A percentile compares a stretch with the other conserved stretches of the same genome.
Conservation (phyloP, 1,140 invertebrate genomes). For the Procambarus virginalis region DNA sequence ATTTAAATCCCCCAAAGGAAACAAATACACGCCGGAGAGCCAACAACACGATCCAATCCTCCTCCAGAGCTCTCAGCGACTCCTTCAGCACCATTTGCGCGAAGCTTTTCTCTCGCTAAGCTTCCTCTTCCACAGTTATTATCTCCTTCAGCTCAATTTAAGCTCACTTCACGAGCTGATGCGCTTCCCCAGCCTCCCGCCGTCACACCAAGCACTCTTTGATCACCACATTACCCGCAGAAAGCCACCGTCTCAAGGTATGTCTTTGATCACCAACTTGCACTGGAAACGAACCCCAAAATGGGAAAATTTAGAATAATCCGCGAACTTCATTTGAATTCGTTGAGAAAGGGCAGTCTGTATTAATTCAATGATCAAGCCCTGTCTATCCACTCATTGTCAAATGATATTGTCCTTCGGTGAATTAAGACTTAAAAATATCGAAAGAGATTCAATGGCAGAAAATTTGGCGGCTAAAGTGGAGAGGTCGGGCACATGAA, state of each 20-base stretch:
- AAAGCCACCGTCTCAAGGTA: neutral
- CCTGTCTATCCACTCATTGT: too few relatives aligned
- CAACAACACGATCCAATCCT: slow-evolving; percentile 19
- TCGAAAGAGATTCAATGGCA: too few relatives aligned
- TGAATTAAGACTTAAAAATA: too few relatives aligned
- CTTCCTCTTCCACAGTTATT: slow-evolving; percentile 21
- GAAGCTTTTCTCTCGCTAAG: slow-evolving; percentile 16
- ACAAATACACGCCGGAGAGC: neutral
- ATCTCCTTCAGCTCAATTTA: slow-evolving; percentile 37
- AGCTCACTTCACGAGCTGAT: slow-evolving; percentile 11
- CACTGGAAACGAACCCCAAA: too few relatives aligned
- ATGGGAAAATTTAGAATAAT: too few relatives aligned
- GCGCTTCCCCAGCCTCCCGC: neutral
- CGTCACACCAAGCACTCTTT: neutral
- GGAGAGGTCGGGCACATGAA: neutral
- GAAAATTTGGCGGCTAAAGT: too few relatives aligned
- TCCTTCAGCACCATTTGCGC: neutral
- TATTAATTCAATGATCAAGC: too few relatives aligned
- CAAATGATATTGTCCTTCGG: too few relatives aligned
- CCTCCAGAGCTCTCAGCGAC: neutral
- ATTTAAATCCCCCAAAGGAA: neutral
- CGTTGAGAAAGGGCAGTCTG: too few relatives aligned
- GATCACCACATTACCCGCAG: neutral
- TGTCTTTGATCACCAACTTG: neutral
- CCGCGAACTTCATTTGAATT: too few relatives aligned